These are phyloP conservation scores for Caenorhabditis panamensis DNA, from an alignment of 2,888 invertebrate genomes.

Conservation along the genomic window DNA sequence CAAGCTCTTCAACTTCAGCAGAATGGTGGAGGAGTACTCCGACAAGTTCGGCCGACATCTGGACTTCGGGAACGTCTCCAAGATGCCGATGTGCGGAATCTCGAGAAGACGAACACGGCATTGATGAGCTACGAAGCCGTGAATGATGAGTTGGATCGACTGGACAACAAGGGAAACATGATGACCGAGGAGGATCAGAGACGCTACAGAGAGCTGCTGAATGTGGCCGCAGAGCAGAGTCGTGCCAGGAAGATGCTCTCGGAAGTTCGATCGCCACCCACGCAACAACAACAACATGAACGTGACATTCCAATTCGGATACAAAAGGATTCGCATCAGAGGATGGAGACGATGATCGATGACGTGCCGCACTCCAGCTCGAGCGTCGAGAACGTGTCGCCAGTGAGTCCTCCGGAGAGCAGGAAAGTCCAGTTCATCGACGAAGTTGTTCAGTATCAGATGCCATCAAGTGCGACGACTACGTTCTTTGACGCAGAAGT, in stretches of 20 bases:
- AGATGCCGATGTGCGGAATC: conserved; percentile 57
- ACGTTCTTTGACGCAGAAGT: conserved; percentile 49
- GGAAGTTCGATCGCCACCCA: conserved; percentile 30
- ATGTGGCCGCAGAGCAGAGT: conserved; percentile 51
- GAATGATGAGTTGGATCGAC: conserved; percentile 70
- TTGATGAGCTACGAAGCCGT: conserved; percentile 71
- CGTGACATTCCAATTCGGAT: conserved; percentile 49
- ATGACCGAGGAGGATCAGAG: conserved; percentile 68
- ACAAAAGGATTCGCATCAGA: conserved; percentile 26
- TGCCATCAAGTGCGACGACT: conserved; percentile 25
- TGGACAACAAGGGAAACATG: conserved; percentile 70
- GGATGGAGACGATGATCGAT: conserved; percentile 71
- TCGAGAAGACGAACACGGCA: conserved; percentile 62
- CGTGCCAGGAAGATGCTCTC: conserved; percentile 31
- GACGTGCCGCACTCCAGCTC: conserved; percentile 67
- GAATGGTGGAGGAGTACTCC: conserved; percentile 25
- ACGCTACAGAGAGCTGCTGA: conserved; percentile 64
- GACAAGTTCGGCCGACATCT: conserved; percentile 43
- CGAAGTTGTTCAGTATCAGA: conserved; percentile 44
- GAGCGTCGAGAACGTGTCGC: conserved; percentile 66
- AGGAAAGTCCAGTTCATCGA: conserved; percentile 74
- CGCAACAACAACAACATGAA: conserved; percentile 40
- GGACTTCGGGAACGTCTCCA: conserved; percentile 52
- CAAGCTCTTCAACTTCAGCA: conserved; percentile 64
- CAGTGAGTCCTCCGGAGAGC: conserved; percentile 57